A percentile compares a stretch with the other conserved stretches of the same genome.
Conservation (phyloP, 1,140 invertebrate species). For the Aricia agestis region DNA sequence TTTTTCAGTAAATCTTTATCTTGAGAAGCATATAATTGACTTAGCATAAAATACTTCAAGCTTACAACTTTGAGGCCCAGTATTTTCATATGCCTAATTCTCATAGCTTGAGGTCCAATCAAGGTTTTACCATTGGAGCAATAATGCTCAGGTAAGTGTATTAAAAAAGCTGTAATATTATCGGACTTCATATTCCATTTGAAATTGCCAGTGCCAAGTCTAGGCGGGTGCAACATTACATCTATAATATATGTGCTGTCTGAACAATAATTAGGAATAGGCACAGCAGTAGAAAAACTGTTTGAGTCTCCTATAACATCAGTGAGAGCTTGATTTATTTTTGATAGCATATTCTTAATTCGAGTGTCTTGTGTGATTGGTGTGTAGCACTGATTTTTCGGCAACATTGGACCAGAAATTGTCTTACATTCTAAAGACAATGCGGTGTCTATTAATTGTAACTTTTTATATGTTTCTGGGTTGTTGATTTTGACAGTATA, state of each 20-base stretch:
- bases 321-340: constrained; percentile 67
- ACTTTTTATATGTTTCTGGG: constrained; percentile 62
- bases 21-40: constrained; percentile 60
- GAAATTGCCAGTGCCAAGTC: constrained; percentile 53
- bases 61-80: constrained; percentile 81
- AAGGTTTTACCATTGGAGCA: constrained; percentile 75
- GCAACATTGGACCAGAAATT: constrained; percentile 79
- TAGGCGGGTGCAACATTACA: constrained; percentile 77
- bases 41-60: constrained; percentile 77
- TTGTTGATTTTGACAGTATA: constrained; percentile 79
- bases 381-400: constrained; percentile 72
- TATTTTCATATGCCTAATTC: constrained; percentile 78
- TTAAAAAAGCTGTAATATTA: constrained; percentile 76
- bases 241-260: constrained; percentile 80
- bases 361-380: constrained; percentile 74
- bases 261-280: constrained; percentile 76
- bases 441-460: constrained; percentile 80
- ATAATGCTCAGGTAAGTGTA: constrained; percentile 82
- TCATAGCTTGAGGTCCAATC: constrained; percentile 80
- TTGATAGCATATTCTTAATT: constrained; percentile 74
- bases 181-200: constrained; percentile 60
- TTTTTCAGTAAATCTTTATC: constrained; percentile 46
- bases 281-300: constrained; percentile 70
- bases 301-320: constrained; percentile 61
- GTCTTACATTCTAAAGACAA: constrained; percentile 80